Conservation (phyloP, 2,113 vertebrate genomes). For the Xenus cinereus region DNA sequence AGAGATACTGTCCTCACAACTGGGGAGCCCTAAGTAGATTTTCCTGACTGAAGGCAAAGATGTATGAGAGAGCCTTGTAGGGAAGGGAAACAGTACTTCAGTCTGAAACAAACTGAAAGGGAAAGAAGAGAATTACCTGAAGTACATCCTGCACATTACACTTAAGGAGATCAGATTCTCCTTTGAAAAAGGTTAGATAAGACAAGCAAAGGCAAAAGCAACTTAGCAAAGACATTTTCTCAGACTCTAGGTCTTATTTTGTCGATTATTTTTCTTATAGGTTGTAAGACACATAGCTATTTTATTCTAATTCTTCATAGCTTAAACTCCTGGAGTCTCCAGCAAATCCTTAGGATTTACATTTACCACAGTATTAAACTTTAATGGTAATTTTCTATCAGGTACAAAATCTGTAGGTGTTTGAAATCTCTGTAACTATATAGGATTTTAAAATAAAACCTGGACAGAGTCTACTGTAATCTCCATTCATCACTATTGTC, state of each 20-base stretch:
- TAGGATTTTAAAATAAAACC: conserved; percentile 22
- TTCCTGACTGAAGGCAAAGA: neutral
- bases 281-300: neutral
- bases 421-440: neutral
- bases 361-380: conserved; percentile 26
- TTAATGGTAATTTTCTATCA: conserved; percentile 38
- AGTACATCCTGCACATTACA: neutral
- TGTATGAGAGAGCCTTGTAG: neutral
- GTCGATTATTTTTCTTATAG: conserved; percentile 19
- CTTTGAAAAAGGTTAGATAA: conserved; percentile 8
- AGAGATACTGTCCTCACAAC: neutral
- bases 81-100: neutral
- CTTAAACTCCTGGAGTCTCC: conserved; percentile 16
- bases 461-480: neutral
- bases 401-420: conserved; percentile 21
- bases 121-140: conserved; percentile 3
- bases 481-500: neutral
- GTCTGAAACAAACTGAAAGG: neutral
- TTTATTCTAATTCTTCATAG: conserved; percentile 48
- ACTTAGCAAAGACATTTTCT: conserved; percentile 4
- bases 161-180: neutral
- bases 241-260: neutral
- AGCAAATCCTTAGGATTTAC: conserved; percentile 41
- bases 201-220: neutral
- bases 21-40: neutral